Evolutionary conservation across 2,113 vertebrate species (phyloP), one percentile per base, ranked within the genome.

Genomic region (Cardinalis cardinalis): DNA sequence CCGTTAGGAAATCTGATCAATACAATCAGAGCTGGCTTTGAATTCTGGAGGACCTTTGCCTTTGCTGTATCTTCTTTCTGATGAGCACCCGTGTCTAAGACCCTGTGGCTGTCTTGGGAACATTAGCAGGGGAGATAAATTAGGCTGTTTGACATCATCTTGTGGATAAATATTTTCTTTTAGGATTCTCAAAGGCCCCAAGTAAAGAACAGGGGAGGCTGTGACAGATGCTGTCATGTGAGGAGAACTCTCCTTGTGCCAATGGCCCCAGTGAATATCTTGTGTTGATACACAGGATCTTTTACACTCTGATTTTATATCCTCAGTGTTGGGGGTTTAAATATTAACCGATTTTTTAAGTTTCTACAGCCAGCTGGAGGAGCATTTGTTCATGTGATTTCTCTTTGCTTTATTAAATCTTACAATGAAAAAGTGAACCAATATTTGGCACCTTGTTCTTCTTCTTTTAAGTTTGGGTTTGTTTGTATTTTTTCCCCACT

Each of bases 61-160:
- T 61, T 13, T 10, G 10, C 36, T 63, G 55, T 66, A 28, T 84
- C 60, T 90, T 25, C 84, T 77, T 84, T 58, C 89, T 69, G 70
- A 69, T n/a, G 73, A 28, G n/a, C 31, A 36, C 61, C 38, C 13
- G 0, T 18, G 53, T 71, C 84, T 46, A 56, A 78, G 55, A 25
- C 26, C 31, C 41, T 51, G 82, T 21, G 66, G 64, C 88, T 68
- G 92, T 66, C 83, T 52, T 52, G 85, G 80, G 85, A 92, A 25
- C 75, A 48, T 88, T 88, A 92, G 85, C 9, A 81, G 76, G n/a
- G 49, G 19, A 41, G 93, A 81, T 92, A 96, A 95, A 91, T 84
- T 66, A 26, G 84, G 92, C 69, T 66, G 79, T 79, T 96, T 97
- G 96, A 97, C 94, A 90, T 97, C 96, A 98, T 65, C n/a, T 89